phyloP scores from a whole-genome alignment of 2,888 invertebrate genomes.

The Melieria picta region DNA sequence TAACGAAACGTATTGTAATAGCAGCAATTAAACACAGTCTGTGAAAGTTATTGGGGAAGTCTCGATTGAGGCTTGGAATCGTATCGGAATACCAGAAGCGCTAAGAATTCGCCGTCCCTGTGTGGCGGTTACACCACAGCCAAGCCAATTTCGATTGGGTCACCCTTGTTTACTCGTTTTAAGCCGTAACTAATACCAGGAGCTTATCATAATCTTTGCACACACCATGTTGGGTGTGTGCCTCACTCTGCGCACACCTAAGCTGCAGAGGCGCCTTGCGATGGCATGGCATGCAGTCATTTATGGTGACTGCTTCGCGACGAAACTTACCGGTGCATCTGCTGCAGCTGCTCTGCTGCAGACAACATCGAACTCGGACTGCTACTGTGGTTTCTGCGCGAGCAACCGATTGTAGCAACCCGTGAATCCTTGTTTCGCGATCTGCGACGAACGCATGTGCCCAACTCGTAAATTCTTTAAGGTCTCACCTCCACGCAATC shows the following conservation, averaged over 20 bases:
- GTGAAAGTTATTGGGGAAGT: no score
- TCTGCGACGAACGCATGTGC: constrained; percentile 25
- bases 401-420: no score
- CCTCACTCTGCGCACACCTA: background rate
- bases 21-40: no score
- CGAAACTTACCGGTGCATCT: constrained; percentile 20
- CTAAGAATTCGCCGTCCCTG: constrained; percentile 11
- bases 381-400: background rate
- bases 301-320: constrained; percentile 21
- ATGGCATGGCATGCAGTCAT: constrained; percentile 21
- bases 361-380: background rate
- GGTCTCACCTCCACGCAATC: constrained; percentile 61
- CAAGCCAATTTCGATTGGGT: constrained; percentile 19
- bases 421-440: no score
- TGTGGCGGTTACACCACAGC: constrained; percentile 13
- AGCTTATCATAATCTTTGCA: constrained; percentile 55
- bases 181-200: constrained; percentile 42
- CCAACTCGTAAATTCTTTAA: constrained; percentile 61
- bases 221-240: background rate
- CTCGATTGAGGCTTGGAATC: no score
- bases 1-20: no score
- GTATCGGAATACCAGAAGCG: background rate
- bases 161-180: constrained; percentile 14
- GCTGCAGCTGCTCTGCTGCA: constrained; percentile 7
- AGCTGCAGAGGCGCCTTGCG: constrained; percentile 40